These are phyloP conservation scores for Bufotes viridis DNA, from an alignment of 2,797 vertebrate genomes.

Conservation along the genomic window DNA sequence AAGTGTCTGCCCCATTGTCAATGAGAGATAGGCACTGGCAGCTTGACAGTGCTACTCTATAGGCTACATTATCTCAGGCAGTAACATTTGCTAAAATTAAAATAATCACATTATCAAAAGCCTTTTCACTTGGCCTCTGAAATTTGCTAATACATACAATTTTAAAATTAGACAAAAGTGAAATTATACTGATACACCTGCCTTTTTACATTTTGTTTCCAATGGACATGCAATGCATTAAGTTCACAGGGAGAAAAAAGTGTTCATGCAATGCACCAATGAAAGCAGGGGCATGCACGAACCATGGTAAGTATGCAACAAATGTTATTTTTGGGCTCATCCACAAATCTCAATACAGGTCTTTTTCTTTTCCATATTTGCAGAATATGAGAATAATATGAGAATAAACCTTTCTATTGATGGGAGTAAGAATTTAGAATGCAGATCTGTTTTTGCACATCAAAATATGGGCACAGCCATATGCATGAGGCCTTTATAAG, in stretches of 20 bases:
- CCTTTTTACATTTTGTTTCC: not conserved
- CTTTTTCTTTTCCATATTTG: too few relatives aligned
- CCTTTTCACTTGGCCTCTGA: not conserved
- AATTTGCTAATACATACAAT: not conserved
- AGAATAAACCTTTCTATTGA: too few relatives aligned
- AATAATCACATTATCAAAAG: not conserved
- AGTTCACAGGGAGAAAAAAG: not conserved
- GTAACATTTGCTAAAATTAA: not conserved
- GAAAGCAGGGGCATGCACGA: not conserved
- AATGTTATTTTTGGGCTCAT: not conserved
- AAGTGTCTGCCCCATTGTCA: conserved; percentile 34
- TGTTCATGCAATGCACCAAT: not conserved
- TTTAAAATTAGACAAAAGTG: not conserved
- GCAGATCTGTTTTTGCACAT: too few relatives aligned
- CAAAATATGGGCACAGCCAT: too few relatives aligned
- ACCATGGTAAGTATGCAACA: not conserved
- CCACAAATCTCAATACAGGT: too few relatives aligned
- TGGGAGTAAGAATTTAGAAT: too few relatives aligned
- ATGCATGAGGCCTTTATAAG: too few relatives aligned
- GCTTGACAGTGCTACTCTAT: not conserved
- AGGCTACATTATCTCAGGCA: not conserved
- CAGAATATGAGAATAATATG: too few relatives aligned
- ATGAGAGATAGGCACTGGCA: not conserved
- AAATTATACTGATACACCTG: not conserved
- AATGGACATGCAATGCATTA: not conserved